A percentile compares a stretch with the other conserved stretches of the same genome.
phyloP scores from a whole-genome alignment of 2,888 invertebrate species.

The Plebejus melissa region DNA sequence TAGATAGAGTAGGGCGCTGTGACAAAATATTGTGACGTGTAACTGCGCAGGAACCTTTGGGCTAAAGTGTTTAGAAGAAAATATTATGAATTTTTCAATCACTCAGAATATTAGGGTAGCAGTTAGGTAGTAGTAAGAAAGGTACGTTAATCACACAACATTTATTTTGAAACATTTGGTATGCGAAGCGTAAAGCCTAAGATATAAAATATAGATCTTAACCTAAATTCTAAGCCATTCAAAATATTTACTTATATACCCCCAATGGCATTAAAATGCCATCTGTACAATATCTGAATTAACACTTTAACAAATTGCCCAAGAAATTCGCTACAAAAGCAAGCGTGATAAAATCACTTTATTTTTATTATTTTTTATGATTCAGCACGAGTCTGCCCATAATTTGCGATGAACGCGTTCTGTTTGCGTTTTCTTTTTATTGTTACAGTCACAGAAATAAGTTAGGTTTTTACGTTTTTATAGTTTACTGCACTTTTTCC shows the following conservation, averaged over 20 bases:
- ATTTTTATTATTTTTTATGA: conserved; percentile 20
- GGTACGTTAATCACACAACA: no score
- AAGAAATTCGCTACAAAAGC: conserved; percentile 21
- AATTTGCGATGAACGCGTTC: conserved; percentile 16
- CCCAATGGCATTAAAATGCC: not conserved
- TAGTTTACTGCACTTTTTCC: not conserved
- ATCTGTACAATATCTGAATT: not conserved
- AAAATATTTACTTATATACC: not conserved
- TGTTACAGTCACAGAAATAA: conserved; percentile 13
- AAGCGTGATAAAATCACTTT: conserved; percentile 7
- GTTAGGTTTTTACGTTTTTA: not conserved
- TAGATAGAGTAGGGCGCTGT: no score
- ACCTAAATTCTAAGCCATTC: not conserved
- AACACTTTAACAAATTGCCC: not conserved
- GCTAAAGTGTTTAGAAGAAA: no score
- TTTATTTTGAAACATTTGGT: no score
- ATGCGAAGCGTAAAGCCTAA: no score
- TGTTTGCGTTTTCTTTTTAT: conserved; percentile 22
- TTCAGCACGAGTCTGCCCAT: conserved; percentile 22
- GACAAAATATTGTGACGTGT: no score
- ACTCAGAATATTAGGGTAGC: no score
- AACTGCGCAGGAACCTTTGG: no score
- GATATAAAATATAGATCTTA: not conserved
- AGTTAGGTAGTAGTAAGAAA: no score
- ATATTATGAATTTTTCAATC: no score